phyloP scores from a whole-genome alignment of 2,888 invertebrate species.

The Alloscopus bannaensis region DNA sequence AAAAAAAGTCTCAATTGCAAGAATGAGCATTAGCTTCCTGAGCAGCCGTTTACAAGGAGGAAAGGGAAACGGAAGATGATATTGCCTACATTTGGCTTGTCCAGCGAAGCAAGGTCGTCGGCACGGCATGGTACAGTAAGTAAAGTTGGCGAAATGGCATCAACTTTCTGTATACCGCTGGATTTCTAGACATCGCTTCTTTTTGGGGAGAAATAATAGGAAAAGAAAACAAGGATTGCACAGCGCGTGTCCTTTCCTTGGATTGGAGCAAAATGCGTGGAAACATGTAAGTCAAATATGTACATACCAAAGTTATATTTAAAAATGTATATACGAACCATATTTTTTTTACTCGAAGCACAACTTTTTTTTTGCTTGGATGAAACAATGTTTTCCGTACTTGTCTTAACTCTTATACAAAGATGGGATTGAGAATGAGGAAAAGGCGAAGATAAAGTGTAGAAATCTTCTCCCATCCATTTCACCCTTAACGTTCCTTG shows the following conservation, averaged over 20 bases:
- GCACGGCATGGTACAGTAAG: neutral
- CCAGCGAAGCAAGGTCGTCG: constrained; percentile 57
- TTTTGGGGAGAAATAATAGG: too few species aligned
- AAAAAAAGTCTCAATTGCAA: constrained; percentile 25
- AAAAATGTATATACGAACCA: too few species aligned
- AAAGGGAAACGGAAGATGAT: constrained; percentile 54
- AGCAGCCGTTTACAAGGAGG: constrained; percentile 23
- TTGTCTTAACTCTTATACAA: too few species aligned
- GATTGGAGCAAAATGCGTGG: too few species aligned
- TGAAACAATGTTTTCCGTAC: too few species aligned
- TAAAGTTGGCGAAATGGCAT: neutral
- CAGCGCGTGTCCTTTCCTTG: too few species aligned
- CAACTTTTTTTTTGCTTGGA: too few species aligned
- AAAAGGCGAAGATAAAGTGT: constrained; percentile 18
- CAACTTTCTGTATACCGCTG: neutral
- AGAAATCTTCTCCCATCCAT: constrained; percentile 20
- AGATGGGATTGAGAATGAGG: too few species aligned
- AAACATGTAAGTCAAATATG: neutral
- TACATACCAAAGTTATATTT: neutral
- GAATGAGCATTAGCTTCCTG: constrained; percentile 32
- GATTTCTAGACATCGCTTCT: too few species aligned
- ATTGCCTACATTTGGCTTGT: constrained; percentile 55
- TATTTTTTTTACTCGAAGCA: too few species aligned
- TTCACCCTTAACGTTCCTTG: constrained; percentile 3
- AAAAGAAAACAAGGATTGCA: too few species aligned